A percentile compares a stretch with the other conserved stretches of the same genome.
These are phyloP conservation scores for Falco novaeseelandiae DNA, from an alignment of 2,797 vertebrate species.

Conservation along the genomic window DNA sequence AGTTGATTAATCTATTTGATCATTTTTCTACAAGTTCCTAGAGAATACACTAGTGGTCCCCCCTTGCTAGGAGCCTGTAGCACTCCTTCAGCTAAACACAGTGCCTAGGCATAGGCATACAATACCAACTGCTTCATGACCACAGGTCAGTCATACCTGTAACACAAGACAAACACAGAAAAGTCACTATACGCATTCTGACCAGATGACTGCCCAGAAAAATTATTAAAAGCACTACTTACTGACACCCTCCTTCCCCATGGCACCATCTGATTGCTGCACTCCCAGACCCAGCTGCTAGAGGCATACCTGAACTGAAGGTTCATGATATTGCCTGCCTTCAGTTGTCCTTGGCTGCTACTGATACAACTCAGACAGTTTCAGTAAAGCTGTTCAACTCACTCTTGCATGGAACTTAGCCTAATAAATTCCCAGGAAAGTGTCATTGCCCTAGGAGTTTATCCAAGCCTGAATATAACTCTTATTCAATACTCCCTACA, in stretches of 20 bases:
- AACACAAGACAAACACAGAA: not conserved
- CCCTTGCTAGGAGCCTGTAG: not conserved
- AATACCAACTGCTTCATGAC: not conserved
- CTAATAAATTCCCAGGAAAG: not conserved
- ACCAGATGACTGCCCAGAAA: not conserved
- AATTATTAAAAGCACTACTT: not conserved
- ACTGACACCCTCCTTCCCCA: not conserved
- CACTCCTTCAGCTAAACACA: not conserved
- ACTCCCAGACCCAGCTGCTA: accelerated
- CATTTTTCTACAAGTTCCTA: not conserved
- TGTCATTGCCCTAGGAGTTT: not conserved
- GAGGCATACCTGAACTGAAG: not conserved
- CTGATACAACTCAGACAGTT: not conserved
- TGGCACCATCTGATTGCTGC: accelerated
- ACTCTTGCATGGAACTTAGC: not conserved
- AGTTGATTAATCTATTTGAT: not conserved
- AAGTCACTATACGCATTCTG: not conserved
- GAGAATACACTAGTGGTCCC: not conserved
- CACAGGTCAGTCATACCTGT: accelerated
- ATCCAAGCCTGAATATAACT: not conserved
- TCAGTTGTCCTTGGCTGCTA: not conserved
- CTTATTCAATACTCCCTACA: not conserved
- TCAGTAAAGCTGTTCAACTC: not conserved
- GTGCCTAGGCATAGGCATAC: not conserved
- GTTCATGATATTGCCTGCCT: not conserved